A percentile compares a stretch with the other conserved stretches of the same genome.
Evolutionary conservation across 2,797 vertebrate species (phyloP).

Genomic region (Spinus pinus): DNA sequence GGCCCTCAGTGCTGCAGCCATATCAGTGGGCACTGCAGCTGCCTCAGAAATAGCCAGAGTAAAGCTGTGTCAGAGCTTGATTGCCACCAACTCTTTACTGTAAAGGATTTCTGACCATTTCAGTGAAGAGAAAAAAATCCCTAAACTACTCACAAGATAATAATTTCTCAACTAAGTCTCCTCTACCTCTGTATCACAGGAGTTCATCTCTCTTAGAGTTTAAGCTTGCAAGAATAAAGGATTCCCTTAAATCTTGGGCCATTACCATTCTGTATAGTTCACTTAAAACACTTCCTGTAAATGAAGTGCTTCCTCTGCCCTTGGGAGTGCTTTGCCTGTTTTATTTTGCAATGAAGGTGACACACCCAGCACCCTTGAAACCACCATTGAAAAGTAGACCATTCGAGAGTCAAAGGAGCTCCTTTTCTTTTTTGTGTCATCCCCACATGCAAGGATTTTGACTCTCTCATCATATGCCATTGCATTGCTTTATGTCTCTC

Average conservation of each 20-base stretch:
- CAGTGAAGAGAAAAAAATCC: background rate
- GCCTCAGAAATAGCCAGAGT: background rate
- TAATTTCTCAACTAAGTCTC: background rate
- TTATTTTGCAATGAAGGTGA: fast-evolving
- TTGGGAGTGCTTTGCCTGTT: background rate
- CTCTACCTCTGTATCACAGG: background rate
- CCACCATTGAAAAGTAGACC: fast-evolving
- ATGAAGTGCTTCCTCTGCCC: background rate
- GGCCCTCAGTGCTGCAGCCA: background rate
- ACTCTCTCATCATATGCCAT: background rate
- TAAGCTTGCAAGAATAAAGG: background rate
- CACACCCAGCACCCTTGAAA: background rate
- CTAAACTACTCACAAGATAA: background rate
- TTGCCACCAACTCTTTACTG: background rate
- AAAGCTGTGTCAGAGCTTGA: background rate
- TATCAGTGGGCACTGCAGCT: background rate
- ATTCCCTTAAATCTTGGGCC: background rate
- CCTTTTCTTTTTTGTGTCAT: background rate
- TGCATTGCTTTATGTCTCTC: background rate
- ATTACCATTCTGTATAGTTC: background rate
- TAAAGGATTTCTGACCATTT: background rate
- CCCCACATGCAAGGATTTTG: background rate
- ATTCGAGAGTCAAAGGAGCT: background rate
- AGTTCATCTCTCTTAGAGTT: background rate
- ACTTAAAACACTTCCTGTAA: background rate